A percentile compares a stretch with the other conserved stretches of the same genome.
These are phyloP conservation scores for Seladonia tumulorum DNA, from an alignment of 2,888 invertebrate species.

Conservation along the genomic window DNA sequence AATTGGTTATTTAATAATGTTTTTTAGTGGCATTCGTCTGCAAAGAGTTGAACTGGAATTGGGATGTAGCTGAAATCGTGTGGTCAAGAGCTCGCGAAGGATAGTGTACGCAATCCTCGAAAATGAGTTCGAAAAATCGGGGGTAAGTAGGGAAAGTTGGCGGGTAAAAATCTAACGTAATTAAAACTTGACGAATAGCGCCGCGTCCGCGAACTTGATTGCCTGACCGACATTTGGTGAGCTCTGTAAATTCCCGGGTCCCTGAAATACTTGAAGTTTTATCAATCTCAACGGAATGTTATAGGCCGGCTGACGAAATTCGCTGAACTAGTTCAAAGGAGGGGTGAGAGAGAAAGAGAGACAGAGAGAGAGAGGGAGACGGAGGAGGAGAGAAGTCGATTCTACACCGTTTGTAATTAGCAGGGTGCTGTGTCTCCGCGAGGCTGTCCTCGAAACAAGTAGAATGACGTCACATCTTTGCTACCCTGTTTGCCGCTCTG, in stretches of 20 bases:
- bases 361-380: neutral
- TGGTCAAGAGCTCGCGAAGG: neutral
- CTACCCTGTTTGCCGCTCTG: neutral
- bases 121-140: neutral
- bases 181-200: neutral
- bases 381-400: conserved; percentile 16
- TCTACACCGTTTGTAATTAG: conserved; percentile 40
- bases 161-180: conserved; percentile 7
- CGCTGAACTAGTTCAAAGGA: conserved; percentile 32
- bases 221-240: conserved; percentile 9
- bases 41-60: neutral
- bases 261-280: conserved; percentile 12
- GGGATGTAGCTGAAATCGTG: neutral
- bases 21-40: too few relatives aligned
- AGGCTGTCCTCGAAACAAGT: conserved; percentile 8
- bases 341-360: neutral
- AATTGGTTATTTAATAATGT: too few relatives aligned
- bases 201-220: neutral
- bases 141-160: neutral
- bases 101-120: neutral
- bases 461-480: conserved; percentile 39
- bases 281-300: conserved; percentile 8
- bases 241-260: conserved; percentile 10
- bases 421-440: conserved; percentile 26
- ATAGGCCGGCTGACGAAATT: conserved; percentile 19